phyloP scores from a whole-genome alignment of 2,113 vertebrate species.

The Myiopsitta monachus region DNA sequence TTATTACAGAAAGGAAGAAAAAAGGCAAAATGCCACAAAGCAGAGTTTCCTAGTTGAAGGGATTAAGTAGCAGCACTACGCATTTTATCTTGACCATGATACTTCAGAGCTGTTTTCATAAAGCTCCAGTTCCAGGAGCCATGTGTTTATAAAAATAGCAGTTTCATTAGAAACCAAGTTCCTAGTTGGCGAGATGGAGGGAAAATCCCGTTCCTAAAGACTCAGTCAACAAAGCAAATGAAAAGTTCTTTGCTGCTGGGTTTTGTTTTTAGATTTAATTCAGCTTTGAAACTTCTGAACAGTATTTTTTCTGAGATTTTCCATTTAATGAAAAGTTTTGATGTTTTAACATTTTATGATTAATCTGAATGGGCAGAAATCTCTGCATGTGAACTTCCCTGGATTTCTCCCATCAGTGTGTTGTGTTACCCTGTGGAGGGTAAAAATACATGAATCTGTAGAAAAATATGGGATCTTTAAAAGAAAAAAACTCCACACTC shows the following conservation, averaged over 20 bases:
- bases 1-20: not conserved
- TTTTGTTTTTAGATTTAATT: not conserved
- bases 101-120: not conserved
- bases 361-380: not conserved
- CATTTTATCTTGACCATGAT: not conserved
- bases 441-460: not conserved
- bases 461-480: not conserved
- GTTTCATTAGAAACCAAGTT: not conserved
- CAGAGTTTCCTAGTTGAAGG: not conserved
- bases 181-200: not conserved
- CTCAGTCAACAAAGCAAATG: not conserved
- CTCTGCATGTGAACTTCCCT: not conserved
- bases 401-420: not conserved
- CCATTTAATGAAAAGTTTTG: not conserved
- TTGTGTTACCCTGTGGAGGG: not conserved
- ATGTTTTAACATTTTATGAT: not conserved
- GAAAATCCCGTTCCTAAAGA: not conserved
- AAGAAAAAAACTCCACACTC: not conserved
- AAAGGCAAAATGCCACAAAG: not conserved
- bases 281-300: rapidly evolving
- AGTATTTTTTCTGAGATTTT: not conserved
- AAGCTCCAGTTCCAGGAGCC: not conserved
- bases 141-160: not conserved
- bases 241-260: not conserved
- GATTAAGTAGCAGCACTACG: not conserved